Conservation (phyloP, 2,797 vertebrate genomes). For the Dendrocincla fuliginosa region DNA sequence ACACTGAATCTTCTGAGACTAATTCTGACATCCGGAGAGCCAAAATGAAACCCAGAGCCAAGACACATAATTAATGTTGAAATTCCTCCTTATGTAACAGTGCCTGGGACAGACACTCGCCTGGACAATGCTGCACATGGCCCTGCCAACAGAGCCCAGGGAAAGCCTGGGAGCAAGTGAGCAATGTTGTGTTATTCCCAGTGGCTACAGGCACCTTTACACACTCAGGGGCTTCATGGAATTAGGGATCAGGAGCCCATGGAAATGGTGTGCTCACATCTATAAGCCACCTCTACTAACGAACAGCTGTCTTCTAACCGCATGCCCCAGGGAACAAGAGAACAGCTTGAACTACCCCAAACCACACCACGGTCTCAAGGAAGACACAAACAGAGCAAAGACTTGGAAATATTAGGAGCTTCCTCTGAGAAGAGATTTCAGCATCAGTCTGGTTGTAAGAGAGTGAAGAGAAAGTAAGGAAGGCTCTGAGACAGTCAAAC, state of each 20-base stretch:
- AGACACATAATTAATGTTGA: not conserved
- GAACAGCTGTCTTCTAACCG: not conserved
- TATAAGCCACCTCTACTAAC: not conserved
- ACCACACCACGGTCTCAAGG: not conserved
- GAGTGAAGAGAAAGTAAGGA: not conserved
- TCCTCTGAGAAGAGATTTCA: not conserved
- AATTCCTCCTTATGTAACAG: constrained; percentile 36
- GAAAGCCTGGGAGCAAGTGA: not conserved
- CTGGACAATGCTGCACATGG: not conserved
- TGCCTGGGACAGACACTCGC: not conserved
- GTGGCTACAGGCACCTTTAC: not conserved
- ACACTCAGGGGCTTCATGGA: not conserved
- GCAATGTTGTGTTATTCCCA: not conserved
- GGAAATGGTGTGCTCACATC: not conserved
- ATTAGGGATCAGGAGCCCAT: not conserved
- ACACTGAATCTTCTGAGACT: not conserved
- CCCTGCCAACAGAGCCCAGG: not conserved
- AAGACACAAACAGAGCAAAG: not conserved
- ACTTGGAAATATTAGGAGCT: not conserved
- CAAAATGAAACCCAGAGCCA: constrained; percentile 9
- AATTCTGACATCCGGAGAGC: not conserved
- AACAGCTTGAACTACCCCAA: not conserved
- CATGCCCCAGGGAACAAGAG: not conserved
- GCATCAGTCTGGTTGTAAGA: not conserved
- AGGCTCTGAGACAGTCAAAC: not conserved